These are phyloP conservation scores for Caenorhabditis zanzibari DNA, from an alignment of 2,888 invertebrate species.

Conservation along the genomic window DNA sequence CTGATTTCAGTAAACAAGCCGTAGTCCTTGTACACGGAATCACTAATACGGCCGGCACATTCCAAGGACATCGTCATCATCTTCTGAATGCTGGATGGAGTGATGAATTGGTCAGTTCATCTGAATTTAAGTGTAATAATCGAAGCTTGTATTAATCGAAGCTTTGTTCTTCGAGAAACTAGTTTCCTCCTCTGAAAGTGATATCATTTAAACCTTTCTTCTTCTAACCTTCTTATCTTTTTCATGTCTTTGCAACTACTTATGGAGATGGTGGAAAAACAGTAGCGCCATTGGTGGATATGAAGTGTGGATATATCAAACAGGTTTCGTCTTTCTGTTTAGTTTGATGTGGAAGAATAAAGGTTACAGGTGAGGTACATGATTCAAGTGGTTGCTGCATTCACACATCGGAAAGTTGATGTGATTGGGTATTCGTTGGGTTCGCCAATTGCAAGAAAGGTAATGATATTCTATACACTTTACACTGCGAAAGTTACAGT, in stretches of 20 bases:
- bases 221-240: background rate
- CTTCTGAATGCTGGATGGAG: slow-evolving; percentile 68
- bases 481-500: background rate
- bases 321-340: slow-evolving; percentile 65
- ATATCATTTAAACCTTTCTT: slow-evolving; percentile 22
- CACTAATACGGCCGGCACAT: slow-evolving; percentile 72
- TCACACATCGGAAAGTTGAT: slow-evolving; percentile 78
- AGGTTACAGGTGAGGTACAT: slow-evolving; percentile 73
- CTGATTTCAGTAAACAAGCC: slow-evolving; percentile 67
- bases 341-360: background rate
- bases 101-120: slow-evolving; percentile 59
- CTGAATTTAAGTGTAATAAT: slow-evolving; percentile 20
- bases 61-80: slow-evolving; percentile 67
- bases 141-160: background rate
- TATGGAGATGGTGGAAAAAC: slow-evolving; percentile 82
- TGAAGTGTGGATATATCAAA: slow-evolving; percentile 81
- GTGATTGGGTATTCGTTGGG: slow-evolving; percentile 82
- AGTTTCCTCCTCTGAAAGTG: slow-evolving; percentile 23
- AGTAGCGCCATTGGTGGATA: slow-evolving; percentile 76
- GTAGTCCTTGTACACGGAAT: slow-evolving; percentile 72
- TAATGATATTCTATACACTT: slow-evolving; percentile 24
- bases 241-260: slow-evolving; percentile 79
- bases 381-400: slow-evolving; percentile 80
- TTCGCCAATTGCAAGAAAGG: slow-evolving; percentile 80
- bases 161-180: slow-evolving; percentile 27